Percentiles rank a stretch among this genome's conserved stretches.
Evolutionary conservation across 2,113 vertebrate species (phyloP).

Genomic region (Gadus macrocephalus): DNA sequence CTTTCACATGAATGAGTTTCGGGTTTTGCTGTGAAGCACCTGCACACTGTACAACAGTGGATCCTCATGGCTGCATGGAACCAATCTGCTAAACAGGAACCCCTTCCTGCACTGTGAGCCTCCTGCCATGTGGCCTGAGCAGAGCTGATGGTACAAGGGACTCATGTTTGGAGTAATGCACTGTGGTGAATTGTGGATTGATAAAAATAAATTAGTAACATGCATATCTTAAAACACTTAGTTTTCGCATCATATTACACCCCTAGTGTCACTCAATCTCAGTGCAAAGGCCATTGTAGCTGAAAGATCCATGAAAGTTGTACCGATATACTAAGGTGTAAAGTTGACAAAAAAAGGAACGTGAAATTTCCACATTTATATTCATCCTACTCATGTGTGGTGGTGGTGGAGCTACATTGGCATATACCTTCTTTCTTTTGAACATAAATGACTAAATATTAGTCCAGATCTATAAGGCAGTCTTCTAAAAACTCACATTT

Average conservation of each 20-base stretch:
- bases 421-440: conserved; percentile 69
- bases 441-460: conserved; percentile 81
- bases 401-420: conserved; percentile 71
- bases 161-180: conserved; percentile 35
- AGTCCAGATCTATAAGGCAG: conserved; percentile 84
- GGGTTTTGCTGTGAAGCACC: conserved; percentile 80
- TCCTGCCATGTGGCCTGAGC: too few species aligned
- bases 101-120: conserved; percentile 1
- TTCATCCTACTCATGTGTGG: conserved; percentile 56
- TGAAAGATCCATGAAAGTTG: conserved; percentile 71
- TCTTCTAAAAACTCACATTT: conserved; percentile 90
- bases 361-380: conserved; percentile 48
- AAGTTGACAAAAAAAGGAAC: conserved; percentile 34
- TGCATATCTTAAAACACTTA: conserved; percentile 77
- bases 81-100: too few species aligned
- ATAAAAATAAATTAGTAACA: conserved; percentile 96
- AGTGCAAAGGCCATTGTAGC: conserved; percentile 91
- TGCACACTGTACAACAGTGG: conserved; percentile 83
- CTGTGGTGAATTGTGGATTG: conserved; percentile 62
- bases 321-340: conserved; percentile 67
- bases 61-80: conserved; percentile 67
- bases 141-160: conserved; percentile 11
- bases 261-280: conserved; percentile 77
- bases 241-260: conserved; percentile 78
- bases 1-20: conserved; percentile 73